These are phyloP conservation scores for Zonitis immaculata DNA, from an alignment of 2,888 invertebrate species.

Conservation along the genomic window DNA sequence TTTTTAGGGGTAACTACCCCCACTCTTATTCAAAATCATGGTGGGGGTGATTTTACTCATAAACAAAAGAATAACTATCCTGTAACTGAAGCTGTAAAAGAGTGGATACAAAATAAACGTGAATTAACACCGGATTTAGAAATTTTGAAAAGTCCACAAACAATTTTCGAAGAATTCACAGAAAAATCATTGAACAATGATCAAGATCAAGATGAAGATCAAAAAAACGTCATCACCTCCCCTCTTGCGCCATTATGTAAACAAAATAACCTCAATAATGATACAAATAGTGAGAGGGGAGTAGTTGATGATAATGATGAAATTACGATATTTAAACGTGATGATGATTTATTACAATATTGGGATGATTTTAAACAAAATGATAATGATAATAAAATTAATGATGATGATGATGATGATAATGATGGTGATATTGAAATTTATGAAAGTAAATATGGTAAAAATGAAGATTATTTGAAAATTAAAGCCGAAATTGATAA, in stretches of 20 bases:
- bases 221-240: slow-evolving; percentile 43
- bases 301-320: slow-evolving; percentile 27
- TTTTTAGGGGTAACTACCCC: slow-evolving; percentile 17
- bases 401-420: slow-evolving; percentile 19
- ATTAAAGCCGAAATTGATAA: slow-evolving; percentile 38
- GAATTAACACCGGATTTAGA: slow-evolving; percentile 48
- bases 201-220: slow-evolving; percentile 25
- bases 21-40: background rate
- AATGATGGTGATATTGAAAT: slow-evolving; percentile 36
- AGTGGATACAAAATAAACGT: slow-evolving; percentile 53
- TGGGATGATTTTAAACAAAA: slow-evolving; percentile 42
- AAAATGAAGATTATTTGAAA: slow-evolving; percentile 43
- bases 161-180: slow-evolving; percentile 41
- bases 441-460: slow-evolving; percentile 47
- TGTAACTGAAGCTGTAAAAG: slow-evolving; percentile 57
- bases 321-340: slow-evolving; percentile 29
- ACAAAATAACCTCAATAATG: slow-evolving; percentile 2
- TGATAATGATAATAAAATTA: background rate
- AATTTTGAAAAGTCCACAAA: slow-evolving; percentile 45
- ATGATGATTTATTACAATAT: slow-evolving; percentile 49
- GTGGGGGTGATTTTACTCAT: too few relatives aligned
- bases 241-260: slow-evolving; percentile 25
- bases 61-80: too few relatives aligned
- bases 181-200: slow-evolving; percentile 11
- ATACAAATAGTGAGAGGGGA: background rate